These are phyloP conservation scores for Leptarthrus brevirostris DNA, from an alignment of 2,888 invertebrate genomes.

Conservation along the genomic window DNA sequence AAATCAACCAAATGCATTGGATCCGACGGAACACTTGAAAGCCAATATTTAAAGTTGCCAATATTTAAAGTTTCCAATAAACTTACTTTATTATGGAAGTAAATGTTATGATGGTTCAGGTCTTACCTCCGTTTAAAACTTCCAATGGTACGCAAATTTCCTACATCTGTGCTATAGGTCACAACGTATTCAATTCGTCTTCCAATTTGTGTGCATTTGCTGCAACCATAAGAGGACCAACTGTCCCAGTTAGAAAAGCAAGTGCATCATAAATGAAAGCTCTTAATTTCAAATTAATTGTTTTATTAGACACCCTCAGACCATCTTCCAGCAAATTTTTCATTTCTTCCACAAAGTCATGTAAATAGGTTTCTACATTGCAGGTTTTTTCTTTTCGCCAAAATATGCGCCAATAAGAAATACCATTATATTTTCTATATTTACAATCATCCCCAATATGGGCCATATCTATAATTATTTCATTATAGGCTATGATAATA, in stretches of 20 bases:
- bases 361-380: no score
- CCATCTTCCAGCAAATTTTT: no score
- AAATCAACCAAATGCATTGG: no score
- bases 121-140: conserved; percentile 18
- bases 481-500: conserved; percentile 46
- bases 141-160: conserved; percentile 10
- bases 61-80: conserved; percentile 28
- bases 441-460: conserved; percentile 51
- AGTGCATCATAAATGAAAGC: no score
- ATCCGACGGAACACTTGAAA: conserved; percentile 12
- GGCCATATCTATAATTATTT: conserved; percentile 51
- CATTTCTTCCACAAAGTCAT: no score
- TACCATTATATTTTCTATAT: conserved; percentile 46
- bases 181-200: conserved; percentile 17
- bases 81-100: conserved; percentile 20
- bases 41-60: no score
- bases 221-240: no score
- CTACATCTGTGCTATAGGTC: conserved; percentile 28
- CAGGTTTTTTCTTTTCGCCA: conserved; percentile 48
- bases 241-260: no score
- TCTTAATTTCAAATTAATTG: no score
- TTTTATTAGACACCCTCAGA: no score
- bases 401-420: conserved; percentile 49
- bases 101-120: no score
- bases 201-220: conserved; percentile 26